Evolutionary conservation across 2,113 vertebrate species (phyloP), one percentile per base, ranked within the genome.

Genomic region (Engystomops pustulosus): DNA sequence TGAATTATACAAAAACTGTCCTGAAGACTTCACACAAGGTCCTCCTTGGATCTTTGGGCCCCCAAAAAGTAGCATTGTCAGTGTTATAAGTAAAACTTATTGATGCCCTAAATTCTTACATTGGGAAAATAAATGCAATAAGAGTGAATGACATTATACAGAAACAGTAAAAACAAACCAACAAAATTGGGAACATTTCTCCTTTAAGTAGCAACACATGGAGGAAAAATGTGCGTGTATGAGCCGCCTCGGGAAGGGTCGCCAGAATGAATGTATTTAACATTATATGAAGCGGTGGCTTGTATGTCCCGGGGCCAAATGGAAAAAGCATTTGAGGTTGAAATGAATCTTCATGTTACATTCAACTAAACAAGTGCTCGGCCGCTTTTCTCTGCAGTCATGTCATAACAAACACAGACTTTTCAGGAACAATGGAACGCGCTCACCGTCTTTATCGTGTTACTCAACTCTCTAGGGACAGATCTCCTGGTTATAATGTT

Each of bases 311-410:
- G 6, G 77, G 55, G 58, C 77, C 55, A 79, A 79, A 79, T 79
- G 77, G 77, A 79, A 62, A 79, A 79, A 79, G 41, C 77, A 79
- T 62, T 79, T 30, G 23, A 53, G 58, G 58, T 44, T 79, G 77
- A 41, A 67, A 45, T 45, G 38, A 79, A 65, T 65, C 77, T 79
- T 45, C 38, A 60, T 38, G 75, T 78, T 78, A 78, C 77, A 79
- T 11, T 79, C 41, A n/a, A 41, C 38, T 45, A 79, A 65, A 79
- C 77, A 65, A 79, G 41, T 44, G 76, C 36, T 44, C 14, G 18
- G 70, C 23, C 18, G 9, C 3, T 45, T 27, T 49, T 27, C 20
- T 38, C 32, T 25, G 27, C 49, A 55, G 47, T 36, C n/a, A 36
- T 78, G 51, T 60, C 34, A 60, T 14, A 60, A 20, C 41, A 78